phyloP scores from a whole-genome alignment of 2,113 vertebrate species.

The Albula goreensis region DNA sequence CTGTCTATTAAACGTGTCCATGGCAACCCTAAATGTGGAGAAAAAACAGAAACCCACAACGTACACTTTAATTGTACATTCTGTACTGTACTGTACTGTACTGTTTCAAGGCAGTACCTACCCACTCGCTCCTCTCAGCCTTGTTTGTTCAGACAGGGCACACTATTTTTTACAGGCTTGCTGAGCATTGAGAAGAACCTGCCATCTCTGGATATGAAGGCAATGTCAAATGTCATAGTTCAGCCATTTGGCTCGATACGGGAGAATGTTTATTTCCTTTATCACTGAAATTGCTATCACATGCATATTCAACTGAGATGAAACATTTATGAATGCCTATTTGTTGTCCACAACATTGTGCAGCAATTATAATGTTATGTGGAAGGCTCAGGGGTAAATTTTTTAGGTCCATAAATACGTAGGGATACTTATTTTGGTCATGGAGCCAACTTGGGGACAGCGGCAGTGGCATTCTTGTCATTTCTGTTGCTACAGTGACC shows the following conservation, averaged over 20 bases:
- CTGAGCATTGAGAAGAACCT: background rate
- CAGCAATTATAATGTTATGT: too few relatives aligned
- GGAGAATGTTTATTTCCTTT: too few relatives aligned
- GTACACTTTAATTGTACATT: background rate
- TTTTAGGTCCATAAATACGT: too few relatives aligned
- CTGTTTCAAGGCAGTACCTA: background rate
- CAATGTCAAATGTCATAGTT: background rate
- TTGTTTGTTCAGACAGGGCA: background rate
- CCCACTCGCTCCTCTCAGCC: background rate
- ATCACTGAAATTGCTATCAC: background rate
- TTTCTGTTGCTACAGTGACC: background rate
- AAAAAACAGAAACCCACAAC: background rate
- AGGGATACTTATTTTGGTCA: too few relatives aligned
- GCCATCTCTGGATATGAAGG: background rate
- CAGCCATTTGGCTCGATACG: background rate
- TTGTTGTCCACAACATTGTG: too few relatives aligned
- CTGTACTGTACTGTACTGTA: conserved; percentile 2
- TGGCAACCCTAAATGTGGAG: background rate
- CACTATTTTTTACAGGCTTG: background rate
- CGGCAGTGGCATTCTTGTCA: background rate
- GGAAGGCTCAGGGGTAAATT: too few relatives aligned
- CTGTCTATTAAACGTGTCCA: background rate
- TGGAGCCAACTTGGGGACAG: too few relatives aligned
- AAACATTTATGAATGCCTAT: too few relatives aligned
- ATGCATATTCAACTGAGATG: background rate